These are phyloP conservation scores for Aradophagus sp. DNA, from an alignment of 1,140 invertebrate species.

Conservation along the genomic window DNA sequence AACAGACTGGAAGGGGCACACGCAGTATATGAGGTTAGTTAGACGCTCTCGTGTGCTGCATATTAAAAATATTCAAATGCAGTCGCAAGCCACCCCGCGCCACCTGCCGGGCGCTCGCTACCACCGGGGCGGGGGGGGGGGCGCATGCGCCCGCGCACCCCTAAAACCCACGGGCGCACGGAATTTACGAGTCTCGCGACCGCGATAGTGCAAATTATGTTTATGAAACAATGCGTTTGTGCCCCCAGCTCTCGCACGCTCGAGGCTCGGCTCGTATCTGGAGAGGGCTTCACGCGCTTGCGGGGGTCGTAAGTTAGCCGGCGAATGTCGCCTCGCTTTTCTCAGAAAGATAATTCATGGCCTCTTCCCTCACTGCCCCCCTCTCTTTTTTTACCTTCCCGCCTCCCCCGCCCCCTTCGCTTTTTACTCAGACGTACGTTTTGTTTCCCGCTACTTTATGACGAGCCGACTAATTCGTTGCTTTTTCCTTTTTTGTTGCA, in stretches of 20 bases:
- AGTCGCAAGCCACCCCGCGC: conserved; percentile 26
- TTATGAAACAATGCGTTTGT: conserved; percentile 67
- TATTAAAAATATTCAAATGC: conserved; percentile 74
- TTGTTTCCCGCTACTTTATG: conserved; percentile 34
- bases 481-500: conserved; percentile 41
- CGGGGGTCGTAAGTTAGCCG: conserved; percentile 25
- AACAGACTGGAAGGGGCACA: conserved; percentile 32
- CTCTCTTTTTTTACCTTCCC: conserved; percentile 11
- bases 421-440: conserved; percentile 17
- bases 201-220: conserved; percentile 70
- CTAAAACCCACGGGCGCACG: conserved; percentile 24
- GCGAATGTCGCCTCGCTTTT: conserved; percentile 36
- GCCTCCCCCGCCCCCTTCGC: conserved; percentile 3
- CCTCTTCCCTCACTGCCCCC: conserved; percentile 9
- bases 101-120: conserved; percentile 7
- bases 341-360: conserved; percentile 49
- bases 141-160: conserved; percentile 30
- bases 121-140: too few relatives aligned
- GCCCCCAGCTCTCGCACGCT: conserved; percentile 5
- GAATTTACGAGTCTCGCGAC: conserved; percentile 62
- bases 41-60: conserved; percentile 65
- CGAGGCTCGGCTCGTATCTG: conserved; percentile 8
- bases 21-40: conserved; percentile 68
- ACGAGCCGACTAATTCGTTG: conserved; percentile 35
- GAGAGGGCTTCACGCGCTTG: conserved; percentile 25